These are phyloP conservation scores for Heliconius sara DNA, from an alignment of 2,888 invertebrate species.

Conservation along the genomic window DNA sequence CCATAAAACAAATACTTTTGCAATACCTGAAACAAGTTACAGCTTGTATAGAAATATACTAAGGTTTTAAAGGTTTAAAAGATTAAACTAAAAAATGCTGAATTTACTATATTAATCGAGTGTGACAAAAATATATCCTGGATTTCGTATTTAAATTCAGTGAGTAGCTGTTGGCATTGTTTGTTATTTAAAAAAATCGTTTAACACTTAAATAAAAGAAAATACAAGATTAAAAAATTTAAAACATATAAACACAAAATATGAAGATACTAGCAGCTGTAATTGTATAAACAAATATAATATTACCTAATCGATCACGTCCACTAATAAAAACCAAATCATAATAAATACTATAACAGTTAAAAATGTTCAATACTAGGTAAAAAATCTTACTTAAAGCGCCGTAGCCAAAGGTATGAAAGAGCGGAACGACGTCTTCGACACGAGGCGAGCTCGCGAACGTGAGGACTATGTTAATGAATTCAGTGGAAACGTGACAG, in stretches of 20 bases:
- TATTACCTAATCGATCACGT: constrained; percentile 30
- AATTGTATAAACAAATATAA: constrained; percentile 16
- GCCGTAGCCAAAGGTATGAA: constrained; percentile 78
- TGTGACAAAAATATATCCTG: not conserved
- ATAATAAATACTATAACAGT: constrained; percentile 37
- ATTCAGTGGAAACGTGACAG: constrained; percentile 76
- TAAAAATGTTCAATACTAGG: constrained; percentile 26
- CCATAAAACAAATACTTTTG: constrained; percentile 74
- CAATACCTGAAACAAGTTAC: constrained; percentile 50
- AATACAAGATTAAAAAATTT: not conserved
- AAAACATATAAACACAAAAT: not conserved
- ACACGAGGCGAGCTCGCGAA: constrained; percentile 73
- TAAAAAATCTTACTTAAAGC: constrained; percentile 67
- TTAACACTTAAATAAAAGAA: not conserved
- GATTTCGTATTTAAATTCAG: not conserved
- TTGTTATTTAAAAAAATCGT: not conserved
- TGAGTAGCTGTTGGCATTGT: not conserved
- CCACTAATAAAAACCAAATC: constrained; percentile 21
- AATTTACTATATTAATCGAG: too few relatives aligned
- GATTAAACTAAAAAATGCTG: too few relatives aligned
- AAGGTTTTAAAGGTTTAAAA: too few relatives aligned
- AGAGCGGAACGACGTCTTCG: constrained; percentile 77
- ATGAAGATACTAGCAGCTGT: not conserved
- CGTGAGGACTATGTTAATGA: constrained; percentile 70
- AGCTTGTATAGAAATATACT: not conserved